These are phyloP conservation scores for Macaria notata DNA, from an alignment of 2,888 invertebrate genomes.

Conservation along the genomic window DNA sequence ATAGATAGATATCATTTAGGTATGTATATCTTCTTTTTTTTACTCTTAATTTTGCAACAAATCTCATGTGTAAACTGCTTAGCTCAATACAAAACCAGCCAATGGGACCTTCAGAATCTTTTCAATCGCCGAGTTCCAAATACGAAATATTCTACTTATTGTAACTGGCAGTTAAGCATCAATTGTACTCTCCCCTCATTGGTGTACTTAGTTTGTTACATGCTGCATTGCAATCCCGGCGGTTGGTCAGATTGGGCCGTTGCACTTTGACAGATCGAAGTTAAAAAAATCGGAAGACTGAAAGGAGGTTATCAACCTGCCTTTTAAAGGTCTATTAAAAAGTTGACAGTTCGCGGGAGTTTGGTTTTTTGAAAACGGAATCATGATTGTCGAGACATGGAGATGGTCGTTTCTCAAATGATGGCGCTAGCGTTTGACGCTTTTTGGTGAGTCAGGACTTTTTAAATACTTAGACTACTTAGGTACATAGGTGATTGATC, in stretches of 20 bases:
- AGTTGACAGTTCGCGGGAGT: background rate
- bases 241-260: slow-evolving; percentile 51
- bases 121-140: slow-evolving; percentile 25
- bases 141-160: slow-evolving; percentile 34
- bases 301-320: background rate
- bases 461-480: background rate
- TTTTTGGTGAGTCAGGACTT: slow-evolving; percentile 59
- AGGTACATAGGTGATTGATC: too few species aligned
- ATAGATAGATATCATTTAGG: too few species aligned
- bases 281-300: slow-evolving; percentile 8
- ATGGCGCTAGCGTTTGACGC: slow-evolving; percentile 45
- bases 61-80: slow-evolving; percentile 2
- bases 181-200: slow-evolving; percentile 64
- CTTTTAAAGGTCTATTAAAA: too few species aligned
- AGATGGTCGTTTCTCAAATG: slow-evolving; percentile 46
- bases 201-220: slow-evolving; percentile 33
- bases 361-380: slow-evolving; percentile 15
- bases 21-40: too few species aligned
- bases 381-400: slow-evolving; percentile 20
- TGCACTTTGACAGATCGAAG: slow-evolving; percentile 30
- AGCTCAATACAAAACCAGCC: background rate
- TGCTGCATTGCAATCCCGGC: slow-evolving; percentile 52
- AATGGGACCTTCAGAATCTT: slow-evolving; percentile 22
- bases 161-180: slow-evolving; percentile 45
- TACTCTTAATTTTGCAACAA: too few species aligned